A percentile compares a stretch with the other conserved stretches of the same genome.
These are phyloP conservation scores for Asteroscopus sphinx DNA, from an alignment of 2,888 invertebrate genomes.

Conservation along the genomic window DNA sequence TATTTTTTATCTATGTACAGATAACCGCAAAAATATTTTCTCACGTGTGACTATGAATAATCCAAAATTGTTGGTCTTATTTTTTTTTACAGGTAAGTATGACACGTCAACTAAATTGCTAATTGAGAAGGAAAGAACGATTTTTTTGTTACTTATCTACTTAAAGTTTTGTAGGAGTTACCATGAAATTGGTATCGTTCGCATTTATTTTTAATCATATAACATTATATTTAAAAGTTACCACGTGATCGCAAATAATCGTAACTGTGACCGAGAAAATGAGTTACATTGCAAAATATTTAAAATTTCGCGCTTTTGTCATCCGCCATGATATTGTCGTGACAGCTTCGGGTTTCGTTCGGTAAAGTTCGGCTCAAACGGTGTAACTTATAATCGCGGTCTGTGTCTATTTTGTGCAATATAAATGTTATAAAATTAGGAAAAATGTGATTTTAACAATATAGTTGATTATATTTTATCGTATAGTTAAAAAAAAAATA, in stretches of 20 bases:
- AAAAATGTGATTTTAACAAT: conserved; percentile 88
- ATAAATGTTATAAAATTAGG: conserved; percentile 85
- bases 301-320: conserved; percentile 63
- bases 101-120: too few relatives aligned
- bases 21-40: conserved; percentile 23
- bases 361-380: conserved; percentile 61
- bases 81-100: conserved; percentile 2
- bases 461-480: conserved; percentile 86
- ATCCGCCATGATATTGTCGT: conserved; percentile 58
- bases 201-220: conserved; percentile 52
- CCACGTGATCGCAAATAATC: conserved; percentile 52
- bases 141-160: conserved; percentile 4
- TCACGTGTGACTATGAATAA: conserved; percentile 13
- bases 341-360: conserved; percentile 62
- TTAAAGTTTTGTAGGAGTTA: conserved; percentile 17
- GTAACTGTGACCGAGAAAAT: conserved; percentile 45
- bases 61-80: conserved; percentile 1
- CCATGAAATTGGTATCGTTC: conserved; percentile 11
- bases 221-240: conserved; percentile 54
- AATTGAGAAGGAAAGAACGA: conserved; percentile 10
- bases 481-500: conserved; percentile 78
- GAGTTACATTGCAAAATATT: conserved; percentile 52
- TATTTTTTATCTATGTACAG: conserved; percentile 65
- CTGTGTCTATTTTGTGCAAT: conserved; percentile 85
- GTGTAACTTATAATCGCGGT: conserved; percentile 68